phyloP scores from a whole-genome alignment of 2,113 vertebrate species.

The Peromyscus californicus region DNA sequence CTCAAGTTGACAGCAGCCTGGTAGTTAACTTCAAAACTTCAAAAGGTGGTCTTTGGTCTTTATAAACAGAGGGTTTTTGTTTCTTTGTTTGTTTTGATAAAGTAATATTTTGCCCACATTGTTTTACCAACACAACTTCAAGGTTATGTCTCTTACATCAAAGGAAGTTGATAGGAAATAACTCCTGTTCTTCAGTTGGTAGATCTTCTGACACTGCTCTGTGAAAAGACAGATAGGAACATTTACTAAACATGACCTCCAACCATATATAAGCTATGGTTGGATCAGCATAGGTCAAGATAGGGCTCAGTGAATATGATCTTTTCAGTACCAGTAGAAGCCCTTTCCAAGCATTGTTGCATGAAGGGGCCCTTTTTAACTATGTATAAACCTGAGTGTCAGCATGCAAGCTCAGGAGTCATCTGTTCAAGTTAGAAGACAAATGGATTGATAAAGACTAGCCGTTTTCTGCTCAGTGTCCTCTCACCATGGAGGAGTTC shows the following conservation, averaged over 20 bases:
- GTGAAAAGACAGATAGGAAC: not conserved
- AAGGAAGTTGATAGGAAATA: conserved; percentile 25
- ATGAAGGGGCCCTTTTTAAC: not conserved
- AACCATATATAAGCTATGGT: not conserved
- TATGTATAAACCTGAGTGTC: not conserved
- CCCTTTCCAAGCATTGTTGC: not conserved
- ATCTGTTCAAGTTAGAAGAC: not conserved
- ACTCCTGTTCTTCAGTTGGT: not conserved
- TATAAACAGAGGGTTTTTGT: not conserved
- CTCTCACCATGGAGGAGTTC: conserved; percentile 12
- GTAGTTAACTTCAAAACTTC: not conserved
- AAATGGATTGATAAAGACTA: not conserved
- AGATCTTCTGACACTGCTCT: conserved; percentile 6
- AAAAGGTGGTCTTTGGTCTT: conserved; percentile 23
- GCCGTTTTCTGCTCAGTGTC: not conserved
- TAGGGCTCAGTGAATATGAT: not conserved
- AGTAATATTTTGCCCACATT: conserved; percentile 28
- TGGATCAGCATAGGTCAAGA: not conserved
- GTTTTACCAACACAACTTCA: conserved; percentile 5
- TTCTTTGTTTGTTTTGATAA: conserved; percentile 11
- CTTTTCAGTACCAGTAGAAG: not conserved
- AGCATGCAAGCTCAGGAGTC: not conserved
- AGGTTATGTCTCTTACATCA: conserved; percentile 7
- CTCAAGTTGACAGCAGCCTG: not conserved
- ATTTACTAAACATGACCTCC: not conserved